Conservation (phyloP, 2,888 invertebrate genomes). For the Tanytarsus gracilentus region DNA sequence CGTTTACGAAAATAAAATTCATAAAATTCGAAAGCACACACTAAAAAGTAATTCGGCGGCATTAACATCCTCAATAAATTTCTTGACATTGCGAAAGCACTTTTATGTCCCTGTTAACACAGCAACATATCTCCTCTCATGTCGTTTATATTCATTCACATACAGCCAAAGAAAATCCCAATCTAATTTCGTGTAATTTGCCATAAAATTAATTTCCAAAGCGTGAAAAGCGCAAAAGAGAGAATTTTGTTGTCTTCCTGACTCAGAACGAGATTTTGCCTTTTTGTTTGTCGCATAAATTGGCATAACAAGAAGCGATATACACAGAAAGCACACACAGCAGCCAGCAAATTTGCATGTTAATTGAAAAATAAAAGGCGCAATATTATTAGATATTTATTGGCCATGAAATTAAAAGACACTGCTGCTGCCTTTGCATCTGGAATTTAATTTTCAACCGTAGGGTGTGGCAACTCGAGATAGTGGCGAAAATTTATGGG, state of each 20-base stretch:
- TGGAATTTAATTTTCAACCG: neutral
- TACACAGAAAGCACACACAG: neutral
- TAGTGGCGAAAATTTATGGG: too few species aligned
- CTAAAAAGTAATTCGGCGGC: too few species aligned
- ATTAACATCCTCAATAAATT: too few species aligned
- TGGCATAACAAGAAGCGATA: neutral
- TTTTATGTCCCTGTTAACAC: too few species aligned
- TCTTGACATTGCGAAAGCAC: too few species aligned
- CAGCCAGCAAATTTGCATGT: conserved; percentile 24
- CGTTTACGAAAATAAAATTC: too few species aligned
- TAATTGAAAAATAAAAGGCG: conserved; percentile 26
- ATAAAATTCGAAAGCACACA: too few species aligned
- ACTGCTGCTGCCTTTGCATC: neutral
- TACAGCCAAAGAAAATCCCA: neutral
- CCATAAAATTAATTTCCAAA: conserved; percentile 8
- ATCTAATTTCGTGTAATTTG: conserved; percentile 1
- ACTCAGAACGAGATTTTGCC: neutral
- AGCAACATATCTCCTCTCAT: too few species aligned
- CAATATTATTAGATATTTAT: conserved; percentile 28
- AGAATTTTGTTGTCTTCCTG: neutral
- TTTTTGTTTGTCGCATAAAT: conserved; percentile 9
- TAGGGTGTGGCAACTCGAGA: too few species aligned
- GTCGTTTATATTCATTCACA: neutral
- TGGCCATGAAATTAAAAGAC: conserved; percentile 24
- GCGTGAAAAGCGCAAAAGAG: neutral